Base-by-base conservation (phyloP, 92 coral and sea anemone species). In the Porites lobata region DNA sequence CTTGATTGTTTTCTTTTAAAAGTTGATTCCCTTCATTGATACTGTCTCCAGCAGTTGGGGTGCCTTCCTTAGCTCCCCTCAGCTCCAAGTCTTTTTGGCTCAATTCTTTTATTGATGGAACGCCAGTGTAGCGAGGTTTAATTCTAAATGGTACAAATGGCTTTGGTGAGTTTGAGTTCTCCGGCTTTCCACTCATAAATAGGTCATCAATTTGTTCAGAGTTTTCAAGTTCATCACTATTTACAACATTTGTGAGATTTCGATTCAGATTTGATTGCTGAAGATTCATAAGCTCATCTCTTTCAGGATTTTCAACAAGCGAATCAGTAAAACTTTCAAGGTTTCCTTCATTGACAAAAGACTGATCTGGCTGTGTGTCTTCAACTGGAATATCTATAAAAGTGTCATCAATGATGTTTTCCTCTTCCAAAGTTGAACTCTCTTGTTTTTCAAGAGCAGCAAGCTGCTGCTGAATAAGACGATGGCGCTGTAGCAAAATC, bases 361-460 rank as follows among this genome's bases (percentile, higher is more conserved):
- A 12, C 17, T 54, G 57, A 20, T 52, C 66, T 13, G 76, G 50
- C 47, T 18, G 65, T 18, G 88, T 50, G 11, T 84, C 94, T 38
- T 92, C 96, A 22, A 97, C 94, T 0, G 99, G 99, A 22, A 97
- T 96, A 68, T 97, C 99, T 21, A 97, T 80, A 86, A 95, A 97
- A 67, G 98, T 88, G 54, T 97, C 98, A 69, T 97, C 99, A 67
- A 97, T 80, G 17, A 93, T 92, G 12, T 86, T 89, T 3, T 88
- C 96, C 0, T 80, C 89, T n/a, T 82, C 92, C 21, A 82, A 70
- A 13, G 95, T 88, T 18, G 90, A 96, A 26, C 85, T 84, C 58
- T 93, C 94, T 74, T 93, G 92, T 57, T 87, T 90, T 67, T 94
- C 98, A 19, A 97, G 89, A 53, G 89, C 83, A 26, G 96, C 99